Percentiles rank a stretch among this genome's conserved stretches.
Conservation (phyloP, 2,797 vertebrate genomes). For the Erpetoichthys calabaricus region DNA sequence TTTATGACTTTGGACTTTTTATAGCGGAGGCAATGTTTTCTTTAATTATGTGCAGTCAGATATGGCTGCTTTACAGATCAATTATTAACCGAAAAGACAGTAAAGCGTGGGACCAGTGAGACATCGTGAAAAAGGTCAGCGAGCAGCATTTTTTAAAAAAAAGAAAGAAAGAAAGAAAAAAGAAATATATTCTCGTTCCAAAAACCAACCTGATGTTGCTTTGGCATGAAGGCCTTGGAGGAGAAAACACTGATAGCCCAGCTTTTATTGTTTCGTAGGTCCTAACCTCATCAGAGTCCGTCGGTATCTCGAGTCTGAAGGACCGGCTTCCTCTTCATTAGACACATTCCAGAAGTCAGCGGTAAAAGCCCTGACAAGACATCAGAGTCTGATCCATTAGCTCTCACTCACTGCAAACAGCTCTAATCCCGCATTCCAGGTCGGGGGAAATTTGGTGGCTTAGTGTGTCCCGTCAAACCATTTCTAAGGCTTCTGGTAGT, state of each 20-base stretch:
- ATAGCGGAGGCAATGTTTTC: too few relatives aligned
- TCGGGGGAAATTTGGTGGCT: constrained; percentile 48
- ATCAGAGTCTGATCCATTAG: constrained; percentile 82
- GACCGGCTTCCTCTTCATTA: constrained; percentile 79
- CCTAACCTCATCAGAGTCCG: constrained; percentile 45
- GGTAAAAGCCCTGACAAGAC: constrained; percentile 77
- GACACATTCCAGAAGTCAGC: constrained; percentile 84
- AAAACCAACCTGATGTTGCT: constrained; percentile 32
- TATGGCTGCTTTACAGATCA: too few relatives aligned
- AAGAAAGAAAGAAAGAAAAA: too few relatives aligned
- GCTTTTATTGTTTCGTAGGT: constrained; percentile 48
- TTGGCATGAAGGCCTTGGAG: constrained; percentile 33
- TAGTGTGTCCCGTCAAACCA: constrained; percentile 11
- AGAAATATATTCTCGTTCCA: too few relatives aligned
- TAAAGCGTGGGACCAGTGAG: too few relatives aligned
- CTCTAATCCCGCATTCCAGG: constrained; percentile 64
- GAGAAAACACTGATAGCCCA: constrained; percentile 41
- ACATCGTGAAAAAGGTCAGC: too few relatives aligned
- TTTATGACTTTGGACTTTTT: too few relatives aligned
- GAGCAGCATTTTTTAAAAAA: too few relatives aligned
- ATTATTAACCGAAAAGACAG: too few relatives aligned
- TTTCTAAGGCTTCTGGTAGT: constrained; percentile 7
- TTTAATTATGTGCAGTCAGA: too few relatives aligned
- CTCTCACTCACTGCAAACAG: constrained; percentile 84
- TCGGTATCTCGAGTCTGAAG: constrained; percentile 55